Evolutionary conservation across 2,888 invertebrate genomes (phyloP).

Genomic region (Fragum whitleyi): DNA sequence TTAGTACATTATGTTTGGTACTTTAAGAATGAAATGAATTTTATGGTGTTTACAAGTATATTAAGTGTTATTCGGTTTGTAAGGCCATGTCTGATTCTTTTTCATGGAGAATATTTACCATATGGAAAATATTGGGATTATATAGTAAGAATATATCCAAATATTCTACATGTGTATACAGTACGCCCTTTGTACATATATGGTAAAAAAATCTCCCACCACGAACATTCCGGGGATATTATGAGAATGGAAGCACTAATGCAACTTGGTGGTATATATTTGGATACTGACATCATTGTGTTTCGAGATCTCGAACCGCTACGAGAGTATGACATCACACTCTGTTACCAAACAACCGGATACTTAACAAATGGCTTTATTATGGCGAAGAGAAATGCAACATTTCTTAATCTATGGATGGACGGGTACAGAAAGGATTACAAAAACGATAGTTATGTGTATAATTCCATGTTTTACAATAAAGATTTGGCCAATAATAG

Average conservation of each 20-base stretch:
- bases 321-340: constrained; percentile 21
- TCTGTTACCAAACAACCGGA: constrained; percentile 8
- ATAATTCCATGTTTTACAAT: constrained; percentile 39
- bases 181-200: constrained; percentile 47
- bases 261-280: constrained; percentile 38
- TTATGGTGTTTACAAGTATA: background rate
- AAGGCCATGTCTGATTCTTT: constrained; percentile 1
- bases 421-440: constrained; percentile 36
- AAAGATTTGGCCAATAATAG: background rate
- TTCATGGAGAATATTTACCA: constrained; percentile 3
- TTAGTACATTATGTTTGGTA: constrained; percentile 5
- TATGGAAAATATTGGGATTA: constrained; percentile 7
- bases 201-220: constrained; percentile 41
- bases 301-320: constrained; percentile 20
- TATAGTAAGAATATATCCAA: background rate
- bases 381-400: constrained; percentile 34
- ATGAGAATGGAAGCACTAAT: constrained; percentile 52
- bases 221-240: constrained; percentile 68
- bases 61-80: background rate
- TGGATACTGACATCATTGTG: constrained; percentile 32
- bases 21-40: background rate
- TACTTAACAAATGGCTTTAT: constrained; percentile 29
- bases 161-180: background rate
- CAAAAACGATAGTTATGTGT: constrained; percentile 13
- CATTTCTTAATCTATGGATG: constrained; percentile 35